Percentiles rank a stretch among this genome's conserved stretches.
Evolutionary conservation across 2,888 invertebrate species (phyloP).

Genomic region (Drymonia ruficornis): DNA sequence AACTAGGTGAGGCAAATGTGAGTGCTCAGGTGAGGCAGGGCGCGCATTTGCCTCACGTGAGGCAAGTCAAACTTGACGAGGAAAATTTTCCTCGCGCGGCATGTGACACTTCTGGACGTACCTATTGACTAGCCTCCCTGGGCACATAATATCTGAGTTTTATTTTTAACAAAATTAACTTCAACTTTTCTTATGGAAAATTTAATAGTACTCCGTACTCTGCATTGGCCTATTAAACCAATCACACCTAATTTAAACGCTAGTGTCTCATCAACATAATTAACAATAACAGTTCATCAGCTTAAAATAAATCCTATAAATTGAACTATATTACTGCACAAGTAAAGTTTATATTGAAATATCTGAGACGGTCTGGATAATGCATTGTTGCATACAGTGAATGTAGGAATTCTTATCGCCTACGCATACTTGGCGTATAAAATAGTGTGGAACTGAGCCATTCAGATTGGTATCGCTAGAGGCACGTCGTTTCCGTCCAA

Average conservation of each 20-base stretch:
- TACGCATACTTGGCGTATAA: constrained; percentile 12
- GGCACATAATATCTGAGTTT: no score
- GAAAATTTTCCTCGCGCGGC: no score
- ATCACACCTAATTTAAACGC: neutral
- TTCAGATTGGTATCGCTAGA: constrained; percentile 18
- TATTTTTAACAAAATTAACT: no score
- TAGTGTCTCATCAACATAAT: neutral
- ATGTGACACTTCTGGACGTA: no score
- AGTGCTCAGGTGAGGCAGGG: no score
- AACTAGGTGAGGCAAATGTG: no score
- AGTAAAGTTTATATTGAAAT: neutral
- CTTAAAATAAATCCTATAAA: neutral
- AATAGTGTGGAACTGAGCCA: constrained; percentile 10
- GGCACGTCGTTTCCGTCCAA: constrained; percentile 18
- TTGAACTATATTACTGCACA: neutral
- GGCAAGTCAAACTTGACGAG: no score
- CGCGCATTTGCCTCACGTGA: no score
- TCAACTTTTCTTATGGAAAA: no score
- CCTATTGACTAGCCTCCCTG: no score
- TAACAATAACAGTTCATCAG: neutral
- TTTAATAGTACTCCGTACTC: neutral
- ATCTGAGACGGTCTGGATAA: neutral
- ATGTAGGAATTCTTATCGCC: constrained; percentile 12
- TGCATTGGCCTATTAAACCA: neutral
- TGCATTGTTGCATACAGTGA: neutral